Evolutionary conservation across 1,140 invertebrate genomes (phyloP).

Genomic region (Papilio glaucus): DNA sequence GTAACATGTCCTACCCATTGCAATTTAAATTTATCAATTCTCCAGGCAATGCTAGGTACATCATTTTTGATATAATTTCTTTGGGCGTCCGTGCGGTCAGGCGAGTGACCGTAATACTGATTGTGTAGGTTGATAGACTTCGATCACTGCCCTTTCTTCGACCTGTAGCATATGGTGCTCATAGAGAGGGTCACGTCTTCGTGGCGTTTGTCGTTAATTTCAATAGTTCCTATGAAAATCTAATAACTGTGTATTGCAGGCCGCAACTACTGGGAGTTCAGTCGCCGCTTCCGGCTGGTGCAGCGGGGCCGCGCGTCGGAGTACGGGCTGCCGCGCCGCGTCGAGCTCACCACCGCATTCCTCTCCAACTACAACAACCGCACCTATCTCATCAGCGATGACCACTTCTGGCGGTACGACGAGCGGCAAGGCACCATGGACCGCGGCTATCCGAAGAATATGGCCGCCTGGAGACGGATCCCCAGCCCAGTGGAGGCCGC

Average conservation of each 20-base stretch:
- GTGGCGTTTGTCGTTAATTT: too few species aligned
- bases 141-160: too few species aligned
- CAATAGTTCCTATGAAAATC: too few species aligned
- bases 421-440: slow-evolving; percentile 85
- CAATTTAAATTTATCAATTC: too few species aligned
- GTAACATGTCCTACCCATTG: too few species aligned
- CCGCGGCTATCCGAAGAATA: slow-evolving; percentile 86
- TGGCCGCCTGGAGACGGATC: slow-evolving; percentile 87
- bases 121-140: too few species aligned
- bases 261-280: slow-evolving; percentile 87
- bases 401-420: slow-evolving; percentile 88
- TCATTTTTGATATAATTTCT: too few species aligned
- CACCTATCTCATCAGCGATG: slow-evolving; percentile 85
- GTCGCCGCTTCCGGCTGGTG: slow-evolving; percentile 84
- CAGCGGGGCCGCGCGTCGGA: slow-evolving; percentile 84
- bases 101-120: too few species aligned
- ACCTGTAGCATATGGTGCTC: too few species aligned
- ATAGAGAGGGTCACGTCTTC: too few species aligned
- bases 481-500: slow-evolving; percentile 86
- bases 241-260: slow-evolving; percentile 80
- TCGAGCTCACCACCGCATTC: slow-evolving; percentile 89
- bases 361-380: slow-evolving; percentile 85
- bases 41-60: too few species aligned
- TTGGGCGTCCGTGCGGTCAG: too few species aligned
- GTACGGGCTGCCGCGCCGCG: slow-evolving; percentile 85